Conservation (phyloP, 2,888 invertebrate genomes). For the Cataglyphis albicans region DNA sequence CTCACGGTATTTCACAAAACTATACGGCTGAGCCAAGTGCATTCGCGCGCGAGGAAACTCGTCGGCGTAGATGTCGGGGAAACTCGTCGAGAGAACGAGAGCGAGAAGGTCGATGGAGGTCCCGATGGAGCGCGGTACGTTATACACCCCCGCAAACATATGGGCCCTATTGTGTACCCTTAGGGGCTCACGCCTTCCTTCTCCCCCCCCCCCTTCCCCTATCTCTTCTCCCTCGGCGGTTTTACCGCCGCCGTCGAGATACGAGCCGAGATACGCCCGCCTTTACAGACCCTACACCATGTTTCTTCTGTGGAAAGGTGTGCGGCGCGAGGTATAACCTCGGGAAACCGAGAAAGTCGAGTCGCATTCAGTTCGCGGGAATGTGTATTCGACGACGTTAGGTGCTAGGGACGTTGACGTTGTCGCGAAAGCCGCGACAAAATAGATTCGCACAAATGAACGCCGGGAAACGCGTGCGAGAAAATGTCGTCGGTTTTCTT, state of each 20-base stretch:
- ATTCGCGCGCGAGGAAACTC: constrained; percentile 46
- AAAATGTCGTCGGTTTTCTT: neutral
- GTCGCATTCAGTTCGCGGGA: constrained; percentile 64
- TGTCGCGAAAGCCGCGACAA: constrained; percentile 67
- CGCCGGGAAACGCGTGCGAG: constrained; percentile 24
- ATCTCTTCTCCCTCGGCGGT: constrained; percentile 60
- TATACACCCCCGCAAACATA: constrained; percentile 84
- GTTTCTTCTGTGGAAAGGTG: constrained; percentile 80
- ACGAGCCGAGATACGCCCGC: constrained; percentile 80
- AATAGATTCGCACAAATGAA: constrained; percentile 73
- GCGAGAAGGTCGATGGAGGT: constrained; percentile 70
- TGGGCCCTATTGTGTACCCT: constrained; percentile 82
- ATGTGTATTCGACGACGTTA: constrained; percentile 62
- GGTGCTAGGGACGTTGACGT: constrained; percentile 66
- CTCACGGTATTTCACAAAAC: neutral
- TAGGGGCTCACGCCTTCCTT: constrained; percentile 72
- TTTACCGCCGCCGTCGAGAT: constrained; percentile 78
- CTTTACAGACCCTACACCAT: constrained; percentile 81
- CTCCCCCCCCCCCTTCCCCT: neutral
- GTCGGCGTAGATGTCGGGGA: constrained; percentile 17
- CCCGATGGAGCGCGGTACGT: constrained; percentile 69
- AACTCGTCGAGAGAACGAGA: constrained; percentile 21
- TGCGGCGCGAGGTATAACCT: constrained; percentile 63
- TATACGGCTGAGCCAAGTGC: constrained; percentile 23
- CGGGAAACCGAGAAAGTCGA: constrained; percentile 66